These are phyloP conservation scores for Lycaon pictus DNA, from an alignment of 2,113 vertebrate species.

Conservation along the genomic window DNA sequence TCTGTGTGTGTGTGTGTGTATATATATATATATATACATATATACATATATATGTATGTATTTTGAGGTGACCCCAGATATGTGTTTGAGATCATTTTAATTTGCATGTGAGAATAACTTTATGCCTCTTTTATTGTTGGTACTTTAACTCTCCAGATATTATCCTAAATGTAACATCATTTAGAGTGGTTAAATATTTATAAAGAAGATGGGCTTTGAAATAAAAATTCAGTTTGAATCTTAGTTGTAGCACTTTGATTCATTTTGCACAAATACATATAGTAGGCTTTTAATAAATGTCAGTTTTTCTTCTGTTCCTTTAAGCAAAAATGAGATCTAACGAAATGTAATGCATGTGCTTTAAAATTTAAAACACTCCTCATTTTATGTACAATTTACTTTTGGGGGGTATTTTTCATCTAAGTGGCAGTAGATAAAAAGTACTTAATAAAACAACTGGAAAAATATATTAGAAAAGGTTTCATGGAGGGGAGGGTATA, in stretches of 20 bases:
- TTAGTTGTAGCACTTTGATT: not conserved
- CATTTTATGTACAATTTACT: not conserved
- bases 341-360: not conserved
- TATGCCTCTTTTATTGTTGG: not conserved
- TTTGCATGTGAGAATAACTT: not conserved
- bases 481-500: not conserved
- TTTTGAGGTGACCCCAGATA: not conserved
- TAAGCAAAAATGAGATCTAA: not conserved
- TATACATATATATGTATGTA: not conserved
- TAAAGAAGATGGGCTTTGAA: not conserved
- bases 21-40: not conserved
- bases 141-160: not conserved
- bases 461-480: not conserved
- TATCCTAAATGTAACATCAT: not conserved
- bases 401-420: not conserved
- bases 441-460: conserved; percentile 1
- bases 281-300: not conserved
- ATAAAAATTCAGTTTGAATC: not conserved
- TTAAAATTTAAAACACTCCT: not conserved
- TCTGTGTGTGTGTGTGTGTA: not conserved
- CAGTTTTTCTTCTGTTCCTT: not conserved
- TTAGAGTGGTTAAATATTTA: not conserved
- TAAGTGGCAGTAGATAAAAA: not conserved
- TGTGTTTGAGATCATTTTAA: not conserved
- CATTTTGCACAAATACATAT: not conserved